Base-by-base conservation (phyloP, 2,113 vertebrate species). In the Chamaetylas fuelleborni region DNA sequence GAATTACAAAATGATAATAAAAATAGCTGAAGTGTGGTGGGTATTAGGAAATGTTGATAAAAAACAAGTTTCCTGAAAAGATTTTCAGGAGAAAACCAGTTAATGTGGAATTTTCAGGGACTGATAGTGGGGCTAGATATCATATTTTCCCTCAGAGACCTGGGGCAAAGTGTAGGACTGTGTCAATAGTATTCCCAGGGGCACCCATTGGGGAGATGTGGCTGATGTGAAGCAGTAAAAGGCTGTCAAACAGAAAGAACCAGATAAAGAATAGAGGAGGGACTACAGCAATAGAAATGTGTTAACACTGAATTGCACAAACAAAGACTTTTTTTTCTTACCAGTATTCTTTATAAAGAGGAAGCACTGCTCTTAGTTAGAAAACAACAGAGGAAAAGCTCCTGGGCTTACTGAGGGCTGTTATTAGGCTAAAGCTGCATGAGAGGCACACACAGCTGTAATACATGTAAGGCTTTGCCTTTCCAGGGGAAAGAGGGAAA, bases 381-480 rank as follows among this genome's bases (percentile, higher is more conserved):
- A 86, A 72, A 93, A 91, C n/a, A 93, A 56, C 62, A 45, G 28
- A 58, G 36, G 54, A 77, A 72, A 86, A 83, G 20, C 45, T 70
- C 23, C 48, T 81, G 58, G 67, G 76, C 81, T 45, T 86, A 23
- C 54, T 88, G 26, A 6, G 7, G 28, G 47, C 42, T 81, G 54
- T 57, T 79, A 65, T 18, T 54, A 29, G 23, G 54, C 36, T 81
- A 81, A 91, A 83, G 25, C 57, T 81, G 58, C 0, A 0, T 88
- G 89, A 86, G 64, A 93, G 76, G 45, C 77, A 42, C 67, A 88
- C 64, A 42, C 76, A 93, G 51, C 60, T 95, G 72, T 58, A 88
- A 86, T 29, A 33, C 5, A 33, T 62, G 89, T 78, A 86, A 78
- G 36, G 58, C 34, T 93, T 50, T 86, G 62, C 71, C 31, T 69